Evolutionary conservation across 2,113 vertebrate species (phyloP), one percentile per base, ranked within the genome.

Genomic region (Corythoichthys intestinalis): DNA sequence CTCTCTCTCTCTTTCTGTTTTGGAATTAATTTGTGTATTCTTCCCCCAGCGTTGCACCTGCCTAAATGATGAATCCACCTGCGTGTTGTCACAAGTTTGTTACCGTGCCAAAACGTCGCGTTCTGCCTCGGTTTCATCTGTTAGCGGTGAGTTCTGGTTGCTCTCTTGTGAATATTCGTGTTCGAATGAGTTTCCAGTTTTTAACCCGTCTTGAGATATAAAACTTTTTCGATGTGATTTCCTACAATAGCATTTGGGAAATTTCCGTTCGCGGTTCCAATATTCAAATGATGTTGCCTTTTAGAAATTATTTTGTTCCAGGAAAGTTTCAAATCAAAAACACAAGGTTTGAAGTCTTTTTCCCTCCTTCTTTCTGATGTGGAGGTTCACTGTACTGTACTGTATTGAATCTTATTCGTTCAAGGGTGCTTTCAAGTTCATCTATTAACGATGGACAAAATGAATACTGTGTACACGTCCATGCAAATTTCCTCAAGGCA

Each of bases 381-480:
- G 50, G 20, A 6, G 50, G 17, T 2, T 53, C 3, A 49, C 48
- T 49, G 48, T 15, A 15, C 50, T n/a, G 20, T 28, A 28, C 20
- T 34, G 20, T 10, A 11, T 34, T 12, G 28, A 11, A 34, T 34
- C 9, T 28, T 28, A 34, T 28, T 28, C 53, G n/a, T 56, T 2
- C 10, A 10, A 28, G 3, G 34, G 56, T 14, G 41, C n/a, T 34
- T 63, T 20, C 46, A 63, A 47, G 61, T 63, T 63, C 41, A 47
- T 63, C 63, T 49, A 56, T 50, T 69, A 56, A 73, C 67, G 44
- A 76, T 47, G 60, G 56, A 62, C 61, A 49, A 38, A 69, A 57
- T 17, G 57, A 78, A 78, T 65, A 60, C 58, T 68, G 66, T 68
- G 62, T 68, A 8, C 73, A 68, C 66, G 65, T 68, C 12, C 73